These are phyloP conservation scores for Cinclus cinclus DNA, from an alignment of 2,113 vertebrate genomes.

Conservation along the genomic window DNA sequence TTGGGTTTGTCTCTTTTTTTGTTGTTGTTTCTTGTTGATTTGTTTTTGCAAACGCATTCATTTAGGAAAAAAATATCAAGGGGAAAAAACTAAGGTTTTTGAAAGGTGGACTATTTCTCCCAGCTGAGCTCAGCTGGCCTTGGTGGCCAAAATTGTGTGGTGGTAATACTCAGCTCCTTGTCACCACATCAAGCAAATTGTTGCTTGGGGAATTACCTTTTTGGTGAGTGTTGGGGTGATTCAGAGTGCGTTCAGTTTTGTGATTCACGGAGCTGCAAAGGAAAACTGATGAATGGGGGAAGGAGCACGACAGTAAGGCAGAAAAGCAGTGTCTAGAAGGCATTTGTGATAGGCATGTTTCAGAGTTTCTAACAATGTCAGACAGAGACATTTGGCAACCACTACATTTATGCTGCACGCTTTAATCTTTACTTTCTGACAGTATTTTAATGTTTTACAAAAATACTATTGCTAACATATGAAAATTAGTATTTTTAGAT, in stretches of 20 bases:
- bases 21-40: not conserved
- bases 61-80: not conserved
- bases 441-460: conserved; percentile 29
- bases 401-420: not conserved
- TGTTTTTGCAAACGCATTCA: not conserved
- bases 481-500: conserved; percentile 34
- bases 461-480: not conserved
- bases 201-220: conserved; percentile 59
- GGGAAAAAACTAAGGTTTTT: not conserved
- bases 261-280: conserved; percentile 6
- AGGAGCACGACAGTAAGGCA: not conserved
- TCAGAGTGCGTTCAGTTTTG: conserved; percentile 22
- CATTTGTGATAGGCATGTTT: not conserved
- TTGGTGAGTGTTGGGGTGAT: conserved; percentile 42
- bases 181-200: conserved; percentile 6
- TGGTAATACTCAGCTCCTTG: not conserved
- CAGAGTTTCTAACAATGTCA: not conserved
- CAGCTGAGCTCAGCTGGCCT: not conserved
- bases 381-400: not conserved
- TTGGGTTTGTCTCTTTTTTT: not conserved
- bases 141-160: not conserved
- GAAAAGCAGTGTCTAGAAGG: not conserved
- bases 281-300: not conserved
- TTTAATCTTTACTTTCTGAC: conserved; percentile 9
- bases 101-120: not conserved